Evolutionary conservation across 2,797 vertebrate genomes (phyloP).

Genomic region (Delichon dasypus): DNA sequence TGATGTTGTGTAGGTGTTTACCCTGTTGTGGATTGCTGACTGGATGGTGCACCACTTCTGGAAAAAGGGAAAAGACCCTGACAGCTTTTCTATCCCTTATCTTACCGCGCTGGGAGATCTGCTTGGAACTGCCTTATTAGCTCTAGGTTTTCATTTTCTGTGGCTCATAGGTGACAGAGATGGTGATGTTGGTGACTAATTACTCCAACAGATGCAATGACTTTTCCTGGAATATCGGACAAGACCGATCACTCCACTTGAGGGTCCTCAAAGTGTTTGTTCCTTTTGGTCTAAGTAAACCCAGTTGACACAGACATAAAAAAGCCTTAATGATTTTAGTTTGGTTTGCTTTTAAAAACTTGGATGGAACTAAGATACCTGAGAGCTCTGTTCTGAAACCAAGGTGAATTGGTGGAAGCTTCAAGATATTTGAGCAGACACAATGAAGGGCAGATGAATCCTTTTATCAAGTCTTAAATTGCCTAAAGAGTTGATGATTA

Average conservation of each 20-base stretch:
- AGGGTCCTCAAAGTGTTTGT: slow-evolving; percentile 11
- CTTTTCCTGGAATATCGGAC: neutral
- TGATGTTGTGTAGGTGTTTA: slow-evolving; percentile 82
- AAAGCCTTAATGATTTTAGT: slow-evolving; percentile 68
- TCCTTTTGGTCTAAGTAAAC: slow-evolving; percentile 22
- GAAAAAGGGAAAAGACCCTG: slow-evolving; percentile 94
- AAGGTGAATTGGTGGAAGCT: neutral
- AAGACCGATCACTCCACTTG: neutral
- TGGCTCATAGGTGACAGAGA: slow-evolving; percentile 96
- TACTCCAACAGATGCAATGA: neutral
- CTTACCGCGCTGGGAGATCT: slow-evolving; percentile 94
- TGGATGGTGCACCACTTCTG: slow-evolving; percentile 98
- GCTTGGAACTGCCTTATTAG: slow-evolving; percentile 92
- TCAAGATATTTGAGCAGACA: slow-evolving; percentile 11
- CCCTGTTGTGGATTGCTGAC: slow-evolving; percentile 89
- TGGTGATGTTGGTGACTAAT: slow-evolving; percentile 93
- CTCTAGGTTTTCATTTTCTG: slow-evolving; percentile 93
- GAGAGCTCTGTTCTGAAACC: slow-evolving; percentile 44
- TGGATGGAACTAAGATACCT: slow-evolving; percentile 7
- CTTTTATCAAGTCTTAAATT: slow-evolving; percentile 14
- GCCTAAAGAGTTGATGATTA: neutral
- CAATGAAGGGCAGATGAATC: neutral
- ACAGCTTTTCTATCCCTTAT: slow-evolving; percentile 97
- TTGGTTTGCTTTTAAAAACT: slow-evolving; percentile 32
- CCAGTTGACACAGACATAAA: slow-evolving; percentile 31